Evolutionary conservation across 1,140 invertebrate genomes (phyloP).

Genomic region (Hydropsyche tenuis): DNA sequence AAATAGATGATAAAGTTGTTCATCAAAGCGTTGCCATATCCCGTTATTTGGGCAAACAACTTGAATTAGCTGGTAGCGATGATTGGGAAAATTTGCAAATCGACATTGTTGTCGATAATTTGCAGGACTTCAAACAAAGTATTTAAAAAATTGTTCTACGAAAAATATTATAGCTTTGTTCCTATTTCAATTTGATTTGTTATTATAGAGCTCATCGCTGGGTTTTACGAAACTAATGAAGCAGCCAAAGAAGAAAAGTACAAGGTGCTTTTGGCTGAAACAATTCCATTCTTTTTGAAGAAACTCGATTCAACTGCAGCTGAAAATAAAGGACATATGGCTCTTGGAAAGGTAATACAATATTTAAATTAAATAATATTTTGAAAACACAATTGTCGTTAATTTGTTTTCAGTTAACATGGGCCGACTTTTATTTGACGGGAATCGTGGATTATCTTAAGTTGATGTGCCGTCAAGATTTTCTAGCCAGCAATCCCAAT

Average conservation of each 20-base stretch:
- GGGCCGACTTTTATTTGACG: conserved; percentile 72
- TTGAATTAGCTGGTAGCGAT: conserved; percentile 65
- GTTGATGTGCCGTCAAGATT: conserved; percentile 63
- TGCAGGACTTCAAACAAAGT: conserved; percentile 56
- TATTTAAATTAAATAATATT: not conserved
- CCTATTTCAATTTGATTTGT: not conserved
- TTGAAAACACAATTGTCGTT: not conserved
- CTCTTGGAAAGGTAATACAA: conserved; percentile 60
- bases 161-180: too few relatives aligned
- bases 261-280: conserved; percentile 56
- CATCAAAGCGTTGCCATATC: conserved; percentile 70
- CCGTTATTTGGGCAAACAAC: conserved; percentile 69
- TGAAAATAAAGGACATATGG: conserved; percentile 62
- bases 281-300: conserved; percentile 66
- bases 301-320: conserved; percentile 65
- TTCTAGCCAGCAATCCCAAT: conserved; percentile 66
- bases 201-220: conserved; percentile 59
- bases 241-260: conserved; percentile 58
- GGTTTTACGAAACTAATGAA: conserved; percentile 61
- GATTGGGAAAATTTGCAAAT: conserved; percentile 68
- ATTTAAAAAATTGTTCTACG: too few relatives aligned
- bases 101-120: conserved; percentile 64
- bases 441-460: conserved; percentile 68
- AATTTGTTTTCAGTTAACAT: conserved; percentile 63
- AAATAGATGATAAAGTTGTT: conserved; percentile 68